Evolutionary conservation across 2,797 vertebrate genomes (phyloP).

Genomic region (Miichthys miiuy): DNA sequence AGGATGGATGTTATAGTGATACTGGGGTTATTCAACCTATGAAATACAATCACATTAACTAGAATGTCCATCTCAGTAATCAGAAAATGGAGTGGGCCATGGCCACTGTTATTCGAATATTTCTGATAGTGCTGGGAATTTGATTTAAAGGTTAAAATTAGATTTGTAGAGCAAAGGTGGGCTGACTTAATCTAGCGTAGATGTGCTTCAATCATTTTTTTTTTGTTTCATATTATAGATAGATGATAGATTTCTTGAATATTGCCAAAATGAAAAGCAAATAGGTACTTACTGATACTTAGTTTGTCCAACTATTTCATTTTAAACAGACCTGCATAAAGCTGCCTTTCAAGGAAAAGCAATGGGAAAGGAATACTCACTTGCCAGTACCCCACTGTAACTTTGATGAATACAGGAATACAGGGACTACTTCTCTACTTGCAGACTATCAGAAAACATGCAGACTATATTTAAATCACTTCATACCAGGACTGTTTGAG

Average conservation of each 20-base stretch:
- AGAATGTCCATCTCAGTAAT: constrained; percentile 20
- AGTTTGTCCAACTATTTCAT: not conserved
- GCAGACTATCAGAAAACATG: not conserved
- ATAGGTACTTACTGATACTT: not conserved
- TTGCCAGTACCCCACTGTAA: too few species aligned
- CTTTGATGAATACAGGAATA: not conserved
- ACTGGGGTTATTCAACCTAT: constrained; percentile 27
- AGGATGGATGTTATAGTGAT: constrained; percentile 9
- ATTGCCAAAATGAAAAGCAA: not conserved
- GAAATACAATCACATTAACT: constrained; percentile 41
- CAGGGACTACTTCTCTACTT: not conserved
- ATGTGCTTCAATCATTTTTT: not conserved
- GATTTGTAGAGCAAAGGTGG: not conserved
- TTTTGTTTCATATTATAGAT: not conserved
- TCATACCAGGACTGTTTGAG: not conserved
- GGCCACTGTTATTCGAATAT: not conserved
- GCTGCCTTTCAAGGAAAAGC: not conserved
- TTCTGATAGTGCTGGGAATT: constrained; percentile 5
- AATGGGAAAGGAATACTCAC: too few species aligned
- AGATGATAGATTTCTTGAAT: not conserved
- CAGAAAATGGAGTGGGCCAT: constrained; percentile 11
- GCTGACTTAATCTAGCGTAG: not conserved
- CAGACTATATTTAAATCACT: constrained; percentile 1
- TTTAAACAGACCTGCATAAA: not conserved
- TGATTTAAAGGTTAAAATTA: constrained; percentile 25